These are phyloP conservation scores for Dimorphilus gyrociliatus DNA, from an alignment of 2,888 invertebrate species.

Conservation along the genomic window DNA sequence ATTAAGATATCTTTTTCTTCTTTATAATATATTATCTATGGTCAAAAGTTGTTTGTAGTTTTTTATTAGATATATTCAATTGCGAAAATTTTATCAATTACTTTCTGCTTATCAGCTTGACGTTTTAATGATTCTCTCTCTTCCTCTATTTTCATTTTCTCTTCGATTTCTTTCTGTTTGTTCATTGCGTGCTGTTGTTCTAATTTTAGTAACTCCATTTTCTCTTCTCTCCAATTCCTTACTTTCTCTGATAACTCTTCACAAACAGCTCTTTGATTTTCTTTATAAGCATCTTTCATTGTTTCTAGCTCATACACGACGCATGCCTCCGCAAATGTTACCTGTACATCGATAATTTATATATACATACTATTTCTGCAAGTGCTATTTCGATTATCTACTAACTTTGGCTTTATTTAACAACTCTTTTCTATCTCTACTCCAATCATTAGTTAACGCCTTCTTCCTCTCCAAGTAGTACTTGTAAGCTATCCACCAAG, in stretches of 20 bases:
- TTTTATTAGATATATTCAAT: neutral
- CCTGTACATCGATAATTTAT: too few relatives aligned
- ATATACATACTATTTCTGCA: too few relatives aligned
- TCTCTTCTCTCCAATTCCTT: conserved; percentile 21
- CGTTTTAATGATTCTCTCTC: conserved; percentile 17
- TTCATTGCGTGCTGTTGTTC: conserved; percentile 20
- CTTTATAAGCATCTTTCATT: conserved; percentile 17
- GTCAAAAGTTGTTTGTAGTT: too few relatives aligned
- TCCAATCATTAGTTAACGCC: conserved; percentile 25
- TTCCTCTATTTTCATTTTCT: conserved; percentile 10
- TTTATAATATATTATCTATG: conserved; percentile 5
- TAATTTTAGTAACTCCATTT: conserved; percentile 20
- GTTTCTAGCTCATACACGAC: conserved; percentile 19
- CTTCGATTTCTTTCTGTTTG: conserved; percentile 11
- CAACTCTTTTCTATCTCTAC: conserved; percentile 24
- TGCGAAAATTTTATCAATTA: neutral
- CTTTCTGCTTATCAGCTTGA: conserved; percentile 12
- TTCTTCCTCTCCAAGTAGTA: conserved; percentile 23
- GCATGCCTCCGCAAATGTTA: conserved; percentile 19
- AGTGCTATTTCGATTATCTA: too few relatives aligned
- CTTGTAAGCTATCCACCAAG: conserved; percentile 27
- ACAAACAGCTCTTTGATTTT: conserved; percentile 22
- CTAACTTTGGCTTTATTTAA: conserved; percentile 18
- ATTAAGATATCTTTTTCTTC: too few relatives aligned
- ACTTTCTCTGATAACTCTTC: conserved; percentile 25